phyloP scores from a whole-genome alignment of 2,888 invertebrate genomes.

The Tanaodytes sp. region DNA sequence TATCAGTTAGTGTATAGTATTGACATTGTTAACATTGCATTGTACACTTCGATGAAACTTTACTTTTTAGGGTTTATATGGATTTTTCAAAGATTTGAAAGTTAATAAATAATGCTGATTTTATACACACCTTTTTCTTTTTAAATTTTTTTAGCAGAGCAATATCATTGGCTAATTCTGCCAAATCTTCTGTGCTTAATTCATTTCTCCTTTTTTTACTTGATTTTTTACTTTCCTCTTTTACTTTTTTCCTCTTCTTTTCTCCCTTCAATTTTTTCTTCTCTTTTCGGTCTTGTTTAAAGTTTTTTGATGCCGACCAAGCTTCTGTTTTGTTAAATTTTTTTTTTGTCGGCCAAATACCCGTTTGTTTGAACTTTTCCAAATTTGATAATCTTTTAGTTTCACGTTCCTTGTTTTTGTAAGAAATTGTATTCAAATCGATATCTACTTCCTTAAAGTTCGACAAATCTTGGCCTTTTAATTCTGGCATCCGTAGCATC shows the following conservation, averaged over 20 bases:
- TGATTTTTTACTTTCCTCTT: slow-evolving; percentile 63
- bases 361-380: slow-evolving; percentile 81
- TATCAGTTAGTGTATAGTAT: too few relatives aligned
- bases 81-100: too few relatives aligned
- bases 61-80: too few relatives aligned
- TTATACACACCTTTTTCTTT: slow-evolving; percentile 86
- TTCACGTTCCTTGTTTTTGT: slow-evolving; percentile 86
- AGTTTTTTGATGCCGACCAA: slow-evolving; percentile 85
- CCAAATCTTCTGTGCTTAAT: slow-evolving; percentile 82
- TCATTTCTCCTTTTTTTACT: slow-evolving; percentile 75
- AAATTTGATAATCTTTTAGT: slow-evolving; percentile 81
- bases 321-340: slow-evolving; percentile 80
- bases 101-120: too few relatives aligned
- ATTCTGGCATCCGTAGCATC: slow-evolving; percentile 96
- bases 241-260: slow-evolving; percentile 74
- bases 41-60: too few relatives aligned
- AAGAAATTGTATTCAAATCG: slow-evolving; percentile 84
- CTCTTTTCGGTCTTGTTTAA: slow-evolving; percentile 79
- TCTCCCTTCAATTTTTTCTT: slow-evolving; percentile 77
- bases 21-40: too few relatives aligned
- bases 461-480: slow-evolving; percentile 79
- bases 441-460: slow-evolving; percentile 78
- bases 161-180: slow-evolving; percentile 85
- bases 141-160: slow-evolving; percentile 89
- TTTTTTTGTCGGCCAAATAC: slow-evolving; percentile 81